These are phyloP conservation scores for Portevinia maculata DNA, from an alignment of 2,888 invertebrate species.

Conservation along the genomic window DNA sequence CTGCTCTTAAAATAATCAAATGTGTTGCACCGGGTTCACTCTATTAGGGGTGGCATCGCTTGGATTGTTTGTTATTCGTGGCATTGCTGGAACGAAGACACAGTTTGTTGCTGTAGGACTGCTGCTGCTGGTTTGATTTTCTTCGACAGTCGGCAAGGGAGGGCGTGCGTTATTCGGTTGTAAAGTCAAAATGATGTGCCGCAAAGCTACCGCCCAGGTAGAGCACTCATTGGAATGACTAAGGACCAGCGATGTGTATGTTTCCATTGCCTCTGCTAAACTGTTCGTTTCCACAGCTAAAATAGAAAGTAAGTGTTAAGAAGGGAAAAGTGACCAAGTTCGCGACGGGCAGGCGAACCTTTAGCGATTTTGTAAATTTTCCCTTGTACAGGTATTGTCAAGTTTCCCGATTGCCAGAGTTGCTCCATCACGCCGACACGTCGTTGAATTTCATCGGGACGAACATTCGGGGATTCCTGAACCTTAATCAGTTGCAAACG, in stretches of 20 bases:
- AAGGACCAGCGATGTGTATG: constrained; percentile 77
- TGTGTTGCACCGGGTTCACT: constrained; percentile 75
- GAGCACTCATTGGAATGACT: constrained; percentile 78
- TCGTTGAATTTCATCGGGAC: constrained; percentile 77
- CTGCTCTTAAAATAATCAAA: constrained; percentile 74
- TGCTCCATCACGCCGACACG: constrained; percentile 77
- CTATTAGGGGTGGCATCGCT: constrained; percentile 53
- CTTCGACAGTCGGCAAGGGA: constrained; percentile 46
- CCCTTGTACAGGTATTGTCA: constrained; percentile 76
- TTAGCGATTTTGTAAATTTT: constrained; percentile 77
- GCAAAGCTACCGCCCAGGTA: constrained; percentile 77
- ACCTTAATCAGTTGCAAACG: constrained; percentile 75
- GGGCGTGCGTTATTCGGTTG: constrained; percentile 71
- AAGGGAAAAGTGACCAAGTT: not conserved
- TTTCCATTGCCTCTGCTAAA: constrained; percentile 78
- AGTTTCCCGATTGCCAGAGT: constrained; percentile 77
- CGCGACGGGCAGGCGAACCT: constrained; percentile 59
- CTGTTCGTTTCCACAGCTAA: constrained; percentile 75
- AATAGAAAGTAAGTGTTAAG: constrained; percentile 1
- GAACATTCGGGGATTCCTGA: constrained; percentile 76
- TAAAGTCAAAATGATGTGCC: constrained; percentile 77
- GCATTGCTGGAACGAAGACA: constrained; percentile 76
- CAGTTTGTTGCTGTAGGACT: constrained; percentile 75
- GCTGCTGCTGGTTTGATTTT: constrained; percentile 61
- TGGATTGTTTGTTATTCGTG: constrained; percentile 62